Evolutionary conservation across 2,888 invertebrate species (phyloP).

Genomic region (Tortrix viridana): DNA sequence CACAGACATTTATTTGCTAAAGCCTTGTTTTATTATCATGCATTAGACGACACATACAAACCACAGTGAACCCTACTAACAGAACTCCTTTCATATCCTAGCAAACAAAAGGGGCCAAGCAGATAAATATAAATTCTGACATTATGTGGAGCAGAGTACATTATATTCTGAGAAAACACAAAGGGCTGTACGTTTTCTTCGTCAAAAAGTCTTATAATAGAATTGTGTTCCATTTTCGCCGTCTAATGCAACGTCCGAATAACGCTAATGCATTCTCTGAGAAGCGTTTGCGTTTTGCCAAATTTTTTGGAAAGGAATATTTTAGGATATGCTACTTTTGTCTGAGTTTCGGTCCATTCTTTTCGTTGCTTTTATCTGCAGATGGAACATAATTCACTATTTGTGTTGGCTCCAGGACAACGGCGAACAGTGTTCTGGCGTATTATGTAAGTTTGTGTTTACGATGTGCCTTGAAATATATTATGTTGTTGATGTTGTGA

Average conservation of each 20-base stretch:
- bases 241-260: slow-evolving; percentile 39
- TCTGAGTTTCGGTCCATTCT: background rate
- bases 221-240: slow-evolving; percentile 65
- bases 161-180: slow-evolving; percentile 63
- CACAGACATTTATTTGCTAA: slow-evolving; percentile 22
- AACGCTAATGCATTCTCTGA: slow-evolving; percentile 33
- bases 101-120: slow-evolving; percentile 50
- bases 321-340: background rate
- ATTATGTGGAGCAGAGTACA: slow-evolving; percentile 62
- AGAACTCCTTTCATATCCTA: slow-evolving; percentile 51
- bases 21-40: slow-evolving; percentile 28
- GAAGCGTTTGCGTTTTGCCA: slow-evolving; percentile 31
- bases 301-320: slow-evolving; percentile 18
- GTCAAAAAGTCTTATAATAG: slow-evolving; percentile 72
- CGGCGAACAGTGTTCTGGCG: background rate
- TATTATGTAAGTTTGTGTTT: background rate
- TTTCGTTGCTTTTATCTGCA: slow-evolving; percentile 1
- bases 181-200: slow-evolving; percentile 64
- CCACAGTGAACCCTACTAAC: slow-evolving; percentile 43
- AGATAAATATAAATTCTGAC: slow-evolving; percentile 59
- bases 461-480: background rate
- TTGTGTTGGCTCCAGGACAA: background rate
- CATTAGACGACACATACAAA: slow-evolving; percentile 39
- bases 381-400: background rate
- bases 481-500: no score